Base-by-base conservation (phyloP, 1,140 invertebrate genomes). In the Drosophila biarmipes region DNA sequence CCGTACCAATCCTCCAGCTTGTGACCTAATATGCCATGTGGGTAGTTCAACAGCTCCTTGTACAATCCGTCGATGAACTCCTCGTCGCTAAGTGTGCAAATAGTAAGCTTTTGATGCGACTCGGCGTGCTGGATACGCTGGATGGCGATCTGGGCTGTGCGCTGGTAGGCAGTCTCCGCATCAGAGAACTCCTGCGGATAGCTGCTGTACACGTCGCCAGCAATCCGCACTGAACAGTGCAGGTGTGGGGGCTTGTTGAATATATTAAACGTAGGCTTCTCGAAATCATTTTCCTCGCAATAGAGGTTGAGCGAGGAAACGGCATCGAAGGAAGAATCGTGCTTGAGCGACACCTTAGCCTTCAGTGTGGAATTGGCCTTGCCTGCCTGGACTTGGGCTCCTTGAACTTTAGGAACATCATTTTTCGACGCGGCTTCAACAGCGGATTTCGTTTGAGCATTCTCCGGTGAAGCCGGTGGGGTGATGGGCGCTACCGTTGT, bases 1-100 rank as follows among this genome's bases (percentile, higher is more conserved):
- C 86, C 72, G 45, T 91, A 92, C 74, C 80, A 79, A 38, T 91
- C 76, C 6, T 85, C 75, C 27, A 92, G 58, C 54, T 90, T 90
- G 49, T 92, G 86, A 6, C 73, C 71, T 40, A 92, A 59, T 29
- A 92, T 89, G 12, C 91, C 91, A 46, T 91, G 57, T 11, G 87
- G 87, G 69, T 81, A 78, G 42, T 75, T 76, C 0, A 75, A 45
- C 52, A 92, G 15, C 53, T 86, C 80, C 6, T 77, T 43, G 46
- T 80, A 87, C 6, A 92, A 63, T 6, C 64, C 63, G 10, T 84
- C 74, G 6, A 90, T 55, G 8, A 92, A 80, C 27, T 91, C 91
- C 2, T 62, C 40, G 46, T 84, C 77, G 27, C 52, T 74, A 3
- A 85, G 53, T 0, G 69, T 66, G 57, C 80, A 79, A 0, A 74